Evolutionary conservation across 2,797 vertebrate genomes (phyloP).

Genomic region (Poeciliopsis gracilis): DNA sequence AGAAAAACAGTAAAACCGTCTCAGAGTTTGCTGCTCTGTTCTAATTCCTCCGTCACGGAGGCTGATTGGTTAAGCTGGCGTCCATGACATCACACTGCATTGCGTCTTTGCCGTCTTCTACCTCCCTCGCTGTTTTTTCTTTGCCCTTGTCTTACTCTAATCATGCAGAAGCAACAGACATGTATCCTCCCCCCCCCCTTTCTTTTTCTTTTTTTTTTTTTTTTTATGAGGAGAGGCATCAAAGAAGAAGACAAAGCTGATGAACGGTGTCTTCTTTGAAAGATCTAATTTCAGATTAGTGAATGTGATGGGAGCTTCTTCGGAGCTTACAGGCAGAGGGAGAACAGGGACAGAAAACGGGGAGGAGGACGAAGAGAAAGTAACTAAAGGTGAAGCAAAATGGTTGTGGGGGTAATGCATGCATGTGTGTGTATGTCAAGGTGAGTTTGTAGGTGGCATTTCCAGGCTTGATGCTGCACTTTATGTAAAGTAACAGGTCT

Average conservation of each 20-base stretch:
- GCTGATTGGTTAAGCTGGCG: not conserved
- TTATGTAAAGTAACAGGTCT: conserved; percentile 64
- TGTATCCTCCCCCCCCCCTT: not conserved
- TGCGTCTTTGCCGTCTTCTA: not conserved
- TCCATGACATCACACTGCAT: not conserved
- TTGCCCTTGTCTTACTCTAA: not conserved
- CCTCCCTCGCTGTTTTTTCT: not conserved
- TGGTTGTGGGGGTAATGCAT: conserved; percentile 18
- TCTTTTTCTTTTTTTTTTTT: not conserved
- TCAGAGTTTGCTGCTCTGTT: not conserved
- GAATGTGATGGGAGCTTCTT: conserved; percentile 51
- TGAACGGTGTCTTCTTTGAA: conserved; percentile 42
- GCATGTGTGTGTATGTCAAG: conserved; percentile 14
- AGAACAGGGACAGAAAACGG: not conserved
- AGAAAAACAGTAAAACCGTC: not conserved
- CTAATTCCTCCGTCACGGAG: not conserved
- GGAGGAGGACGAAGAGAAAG: not conserved
- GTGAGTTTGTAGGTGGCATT: conserved; percentile 33
- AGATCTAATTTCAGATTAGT: conserved; percentile 74
- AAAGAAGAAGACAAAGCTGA: conserved; percentile 1
- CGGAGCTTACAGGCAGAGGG: not conserved
- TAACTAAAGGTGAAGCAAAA: not conserved
- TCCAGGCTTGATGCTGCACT: conserved; percentile 42
- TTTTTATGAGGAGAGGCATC: not conserved
- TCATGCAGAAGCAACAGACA: not conserved